These are phyloP conservation scores for Astyanax mexicanus DNA, from an alignment of 2,797 vertebrate species.

Conservation along the genomic window DNA sequence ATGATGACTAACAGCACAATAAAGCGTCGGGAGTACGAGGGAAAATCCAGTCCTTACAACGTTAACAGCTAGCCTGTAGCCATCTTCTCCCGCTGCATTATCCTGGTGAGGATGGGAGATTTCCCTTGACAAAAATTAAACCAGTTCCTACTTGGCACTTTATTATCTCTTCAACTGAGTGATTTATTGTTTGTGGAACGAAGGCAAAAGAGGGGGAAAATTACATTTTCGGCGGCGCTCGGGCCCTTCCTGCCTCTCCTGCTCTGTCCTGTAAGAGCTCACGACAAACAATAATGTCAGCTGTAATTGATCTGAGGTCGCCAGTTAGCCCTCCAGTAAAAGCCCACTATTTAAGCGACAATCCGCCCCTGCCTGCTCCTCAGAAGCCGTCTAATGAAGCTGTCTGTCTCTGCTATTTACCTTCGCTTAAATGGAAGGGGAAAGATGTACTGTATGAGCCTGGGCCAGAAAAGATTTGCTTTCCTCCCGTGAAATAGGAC, in stretches of 20 bases:
- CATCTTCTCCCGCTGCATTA: slow-evolving; percentile 45
- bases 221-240: slow-evolving; percentile 84
- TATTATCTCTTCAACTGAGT: slow-evolving; percentile 91
- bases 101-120: slow-evolving; percentile 76
- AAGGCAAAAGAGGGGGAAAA: slow-evolving; percentile 86
- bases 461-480: slow-evolving; percentile 81
- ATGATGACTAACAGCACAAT: slow-evolving; percentile 19
- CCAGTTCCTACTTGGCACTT: slow-evolving; percentile 85
- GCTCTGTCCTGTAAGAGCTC: slow-evolving; percentile 77
- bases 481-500: slow-evolving; percentile 80
- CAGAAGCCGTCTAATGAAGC: slow-evolving; percentile 87
- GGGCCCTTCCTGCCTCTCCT: slow-evolving; percentile 74
- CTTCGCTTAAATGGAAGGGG: slow-evolving; percentile 85
- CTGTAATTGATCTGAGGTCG: slow-evolving; percentile 83
- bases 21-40: slow-evolving; percentile 26
- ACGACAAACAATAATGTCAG: slow-evolving; percentile 85
- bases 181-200: slow-evolving; percentile 89
- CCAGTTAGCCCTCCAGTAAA: slow-evolving; percentile 83
- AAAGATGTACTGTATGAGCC: slow-evolving; percentile 86
- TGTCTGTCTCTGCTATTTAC: slow-evolving; percentile 88
- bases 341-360: slow-evolving; percentile 87
- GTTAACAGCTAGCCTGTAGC: slow-evolving; percentile 36
- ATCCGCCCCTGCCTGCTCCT: slow-evolving; percentile 80
- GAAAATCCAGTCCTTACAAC: slow-evolving; percentile 32
- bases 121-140: slow-evolving; percentile 89